Evolutionary conservation across 1,140 invertebrate species (phyloP).

Genomic region (Venturia canescens): DNA sequence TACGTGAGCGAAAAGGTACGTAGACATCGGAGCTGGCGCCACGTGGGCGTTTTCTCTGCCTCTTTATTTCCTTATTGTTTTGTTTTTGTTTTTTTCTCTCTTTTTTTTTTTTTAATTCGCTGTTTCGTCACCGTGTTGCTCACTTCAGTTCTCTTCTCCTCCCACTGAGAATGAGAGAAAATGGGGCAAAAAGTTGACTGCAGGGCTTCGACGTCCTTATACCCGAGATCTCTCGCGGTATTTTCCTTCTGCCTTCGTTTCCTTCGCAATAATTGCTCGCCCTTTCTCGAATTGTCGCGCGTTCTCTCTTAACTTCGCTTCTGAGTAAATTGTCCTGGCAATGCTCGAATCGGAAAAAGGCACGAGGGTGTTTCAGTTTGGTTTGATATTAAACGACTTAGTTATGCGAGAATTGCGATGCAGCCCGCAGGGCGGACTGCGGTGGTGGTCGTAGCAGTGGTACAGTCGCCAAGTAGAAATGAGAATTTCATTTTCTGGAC

Average conservation of each 20-base stretch:
- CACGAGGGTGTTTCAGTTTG: background rate
- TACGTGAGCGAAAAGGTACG: constrained; percentile 33
- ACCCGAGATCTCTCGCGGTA: constrained; percentile 9
- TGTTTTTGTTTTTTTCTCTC: constrained; percentile 10
- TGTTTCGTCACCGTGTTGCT: background rate
- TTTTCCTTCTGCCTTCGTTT: constrained; percentile 1
- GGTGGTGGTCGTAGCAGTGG: background rate
- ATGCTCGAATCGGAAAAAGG: constrained; percentile 16
- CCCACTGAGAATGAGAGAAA: constrained; percentile 18
- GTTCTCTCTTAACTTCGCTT: background rate
- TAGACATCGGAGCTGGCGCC: constrained; percentile 43
- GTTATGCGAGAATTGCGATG: constrained; percentile 34
- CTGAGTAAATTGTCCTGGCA: background rate
- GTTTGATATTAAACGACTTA: constrained; percentile 35
- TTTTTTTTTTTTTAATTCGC: background rate
- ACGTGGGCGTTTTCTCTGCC: constrained; percentile 34
- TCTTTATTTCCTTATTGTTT: constrained; percentile 2
- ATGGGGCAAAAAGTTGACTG: constrained; percentile 22
- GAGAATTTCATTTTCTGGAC: constrained; percentile 31
- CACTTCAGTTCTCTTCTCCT: background rate
- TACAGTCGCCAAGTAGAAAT: constrained; percentile 26
- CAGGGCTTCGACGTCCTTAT: background rate
- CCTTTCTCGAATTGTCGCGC: background rate
- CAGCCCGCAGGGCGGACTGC: background rate
- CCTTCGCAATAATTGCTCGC: constrained; percentile 31